Evolutionary conservation across 1,140 invertebrate genomes (phyloP).

Genomic region (Stegodyphus mimosarum): DNA sequence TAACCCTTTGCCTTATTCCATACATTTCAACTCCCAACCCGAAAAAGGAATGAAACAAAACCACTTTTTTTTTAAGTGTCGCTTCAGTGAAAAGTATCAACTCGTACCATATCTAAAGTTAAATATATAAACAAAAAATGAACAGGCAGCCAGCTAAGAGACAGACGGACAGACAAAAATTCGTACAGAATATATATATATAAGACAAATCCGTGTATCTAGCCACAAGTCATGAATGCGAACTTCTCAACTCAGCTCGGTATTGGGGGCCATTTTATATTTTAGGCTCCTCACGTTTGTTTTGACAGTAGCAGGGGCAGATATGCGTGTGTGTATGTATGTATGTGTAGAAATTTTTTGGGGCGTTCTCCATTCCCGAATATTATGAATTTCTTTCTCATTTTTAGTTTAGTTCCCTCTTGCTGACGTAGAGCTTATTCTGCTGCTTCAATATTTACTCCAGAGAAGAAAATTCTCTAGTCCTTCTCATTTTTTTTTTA

Average conservation of each 20-base stretch:
- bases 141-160: not conserved
- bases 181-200: not conserved
- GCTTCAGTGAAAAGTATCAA: not conserved
- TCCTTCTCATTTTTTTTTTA: not conserved
- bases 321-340: not conserved
- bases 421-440: slow-evolving; percentile 13
- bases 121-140: slow-evolving; percentile 6
- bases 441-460: slow-evolving; percentile 24
- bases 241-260: not conserved
- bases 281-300: slow-evolving; percentile 26
- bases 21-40: slow-evolving; percentile 21
- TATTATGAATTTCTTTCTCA: slow-evolving; percentile 16
- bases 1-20: not conserved
- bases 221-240: slow-evolving; percentile 23
- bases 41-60: slow-evolving; percentile 11
- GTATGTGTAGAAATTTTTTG: not conserved
- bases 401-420: slow-evolving; percentile 6
- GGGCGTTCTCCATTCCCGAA: not conserved
- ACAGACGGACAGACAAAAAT: slow-evolving; percentile 8
- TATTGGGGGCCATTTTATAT: slow-evolving; percentile 8
- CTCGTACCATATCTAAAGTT: not conserved
- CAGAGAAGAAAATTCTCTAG: not conserved
- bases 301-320: slow-evolving; percentile 3
- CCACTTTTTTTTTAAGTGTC: not conserved
- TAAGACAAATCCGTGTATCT: slow-evolving; percentile 23